Percentiles rank a stretch among this genome's conserved stretches.
phyloP scores from a whole-genome alignment of 2,888 invertebrate species.

The Nowickia ferox region DNA sequence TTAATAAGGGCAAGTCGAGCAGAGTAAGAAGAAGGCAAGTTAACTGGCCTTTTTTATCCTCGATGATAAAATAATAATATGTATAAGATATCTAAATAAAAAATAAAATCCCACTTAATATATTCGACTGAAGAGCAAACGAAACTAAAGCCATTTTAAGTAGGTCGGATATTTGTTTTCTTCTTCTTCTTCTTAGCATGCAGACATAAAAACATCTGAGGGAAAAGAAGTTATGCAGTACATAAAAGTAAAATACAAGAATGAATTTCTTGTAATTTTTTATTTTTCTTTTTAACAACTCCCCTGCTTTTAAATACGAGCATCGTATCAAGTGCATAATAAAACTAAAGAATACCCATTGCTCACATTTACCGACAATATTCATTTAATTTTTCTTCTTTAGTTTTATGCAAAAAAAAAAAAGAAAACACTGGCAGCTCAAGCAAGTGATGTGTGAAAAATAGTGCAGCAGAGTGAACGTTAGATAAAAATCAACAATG shows the following conservation, averaged over 20 bases:
- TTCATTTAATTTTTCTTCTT: background rate
- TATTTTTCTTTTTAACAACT: background rate
- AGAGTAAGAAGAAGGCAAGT: too few species aligned
- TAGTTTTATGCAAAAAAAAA: slow-evolving; percentile 1
- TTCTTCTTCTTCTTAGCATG: background rate
- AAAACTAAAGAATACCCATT: background rate
- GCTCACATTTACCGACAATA: background rate
- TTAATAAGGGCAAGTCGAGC: too few species aligned
- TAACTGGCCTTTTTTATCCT: too few species aligned
- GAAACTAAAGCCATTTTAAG: slow-evolving; percentile 5
- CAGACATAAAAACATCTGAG: background rate
- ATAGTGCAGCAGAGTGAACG: slow-evolving; percentile 34
- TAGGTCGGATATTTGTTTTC: background rate
- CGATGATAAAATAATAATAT: too few species aligned
- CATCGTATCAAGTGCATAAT: slow-evolving; percentile 14
- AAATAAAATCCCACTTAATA: background rate
- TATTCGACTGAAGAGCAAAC: background rate
- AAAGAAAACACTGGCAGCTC: background rate
- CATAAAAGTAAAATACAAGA: background rate
- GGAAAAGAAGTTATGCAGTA: slow-evolving; percentile 1
- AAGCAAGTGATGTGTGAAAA: slow-evolving; percentile 53
- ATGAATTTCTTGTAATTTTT: background rate
- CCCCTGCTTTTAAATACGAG: background rate
- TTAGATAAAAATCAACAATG: background rate
- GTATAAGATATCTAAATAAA: background rate